Percentiles rank a stretch among this genome's conserved stretches.
phyloP scores from a whole-genome alignment of 2,888 invertebrate species.

The Dyspetes luteomarginatus region DNA sequence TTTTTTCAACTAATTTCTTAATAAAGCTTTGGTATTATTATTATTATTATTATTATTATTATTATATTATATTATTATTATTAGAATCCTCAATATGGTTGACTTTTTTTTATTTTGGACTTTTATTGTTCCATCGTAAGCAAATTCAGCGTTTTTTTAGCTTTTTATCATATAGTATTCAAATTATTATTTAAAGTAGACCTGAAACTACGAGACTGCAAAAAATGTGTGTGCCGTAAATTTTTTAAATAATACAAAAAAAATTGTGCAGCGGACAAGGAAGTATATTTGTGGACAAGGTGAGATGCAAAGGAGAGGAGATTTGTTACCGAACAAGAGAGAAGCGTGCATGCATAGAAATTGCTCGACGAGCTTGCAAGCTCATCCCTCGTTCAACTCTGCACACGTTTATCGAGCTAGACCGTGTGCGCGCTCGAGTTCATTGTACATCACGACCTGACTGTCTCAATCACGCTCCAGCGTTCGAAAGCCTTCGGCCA shows the following conservation, averaged over 20 bases:
- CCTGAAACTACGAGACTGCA: too few relatives aligned
- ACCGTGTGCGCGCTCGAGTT: slow-evolving; percentile 33
- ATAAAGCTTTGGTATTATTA: too few relatives aligned
- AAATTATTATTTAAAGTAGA: too few relatives aligned
- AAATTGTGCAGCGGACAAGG: background rate
- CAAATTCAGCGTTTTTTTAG: too few relatives aligned
- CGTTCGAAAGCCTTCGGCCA: slow-evolving; percentile 32
- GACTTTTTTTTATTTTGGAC: too few relatives aligned
- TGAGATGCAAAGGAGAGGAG: background rate
- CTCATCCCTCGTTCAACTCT: background rate
- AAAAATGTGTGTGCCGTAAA: too few relatives aligned
- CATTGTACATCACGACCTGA: slow-evolving; percentile 29
- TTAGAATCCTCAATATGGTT: too few relatives aligned
- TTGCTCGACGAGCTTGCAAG: slow-evolving; percentile 50
- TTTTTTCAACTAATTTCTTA: too few relatives aligned
- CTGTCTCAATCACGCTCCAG: slow-evolving; percentile 20
- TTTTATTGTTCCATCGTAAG: too few relatives aligned
- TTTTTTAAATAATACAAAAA: background rate
- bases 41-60: too few relatives aligned
- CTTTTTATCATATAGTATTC: too few relatives aligned
- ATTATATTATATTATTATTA: too few relatives aligned
- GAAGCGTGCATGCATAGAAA: slow-evolving; percentile 46
- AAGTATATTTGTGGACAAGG: background rate
- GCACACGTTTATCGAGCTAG: slow-evolving; percentile 11
- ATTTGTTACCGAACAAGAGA: slow-evolving; percentile 20